Base-by-base conservation (phyloP, 1,140 invertebrate species). In the Drosophila nigromelanica region DNA sequence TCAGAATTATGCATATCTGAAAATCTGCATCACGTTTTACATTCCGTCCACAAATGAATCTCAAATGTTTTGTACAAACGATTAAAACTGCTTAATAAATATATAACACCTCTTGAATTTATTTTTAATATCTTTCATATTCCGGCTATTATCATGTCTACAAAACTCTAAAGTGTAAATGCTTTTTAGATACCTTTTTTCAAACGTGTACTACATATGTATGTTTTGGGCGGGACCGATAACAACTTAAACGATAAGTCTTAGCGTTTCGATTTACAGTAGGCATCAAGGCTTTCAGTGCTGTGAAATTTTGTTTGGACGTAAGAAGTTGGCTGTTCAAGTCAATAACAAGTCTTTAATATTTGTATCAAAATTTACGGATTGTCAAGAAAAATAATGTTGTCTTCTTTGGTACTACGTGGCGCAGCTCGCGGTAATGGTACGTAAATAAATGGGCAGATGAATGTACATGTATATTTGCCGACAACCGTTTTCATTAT, bases 21-120 rank as follows among this genome's bases (percentile, higher is more conserved):
- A 33, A 24, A 2, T 39, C 14, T 27, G 39, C 56, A 58, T 58
- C 60, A 35, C 5, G 15, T 30, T 18, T 30, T 63, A 42, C 52
- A 59, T 50, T 72, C 75, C 78, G 75, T 78, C 74, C 82, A 50
- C 35, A 59, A 63, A 58, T 10, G 78, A 76, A 87, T 86, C 82
- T 86, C 81, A 86, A 75, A 76, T 72, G 30, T 82, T 70, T 77
- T 78, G 59, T 71, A 68, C 70, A 78, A 73, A 77, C 50, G 50
- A 77, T 58, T 74, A 56, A 48, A 56, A 27, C 51, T 56, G 50
- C 33, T 75, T 43, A 73, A 76, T 69, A 75, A 77, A 74, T 35
- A 8, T 11, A 33, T 15, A 43, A 5, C 10, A 12, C 2, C 37
- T 12, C 7, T 7, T 7, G 1, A 3, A 37, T 30, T 10, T 35